phyloP scores from a whole-genome alignment of 1,140 invertebrate genomes.

The Drosophila biarmipes region DNA sequence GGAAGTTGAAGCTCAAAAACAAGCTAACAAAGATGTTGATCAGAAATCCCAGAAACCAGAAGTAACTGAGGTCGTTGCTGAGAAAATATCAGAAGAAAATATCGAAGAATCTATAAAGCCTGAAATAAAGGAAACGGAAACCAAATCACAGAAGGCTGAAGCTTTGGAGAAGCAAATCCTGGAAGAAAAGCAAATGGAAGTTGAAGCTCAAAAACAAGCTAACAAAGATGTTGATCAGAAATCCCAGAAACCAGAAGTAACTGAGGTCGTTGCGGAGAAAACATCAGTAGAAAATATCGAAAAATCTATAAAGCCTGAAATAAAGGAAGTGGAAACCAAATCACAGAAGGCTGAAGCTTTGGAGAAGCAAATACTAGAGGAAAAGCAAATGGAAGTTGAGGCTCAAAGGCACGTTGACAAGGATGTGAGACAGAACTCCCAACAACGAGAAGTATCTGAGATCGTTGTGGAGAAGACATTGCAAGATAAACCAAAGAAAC shows the following conservation, averaged over 20 bases:
- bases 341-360: constrained; percentile 46
- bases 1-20: background rate
- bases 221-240: constrained; percentile 9
- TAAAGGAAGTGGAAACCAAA: constrained; percentile 20
- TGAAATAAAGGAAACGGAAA: constrained; percentile 1
- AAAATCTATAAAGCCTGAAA: constrained; percentile 3
- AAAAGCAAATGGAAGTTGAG: constrained; percentile 23
- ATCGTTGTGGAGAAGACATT: background rate
- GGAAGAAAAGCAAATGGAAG: constrained; percentile 23
- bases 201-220: constrained; percentile 20
- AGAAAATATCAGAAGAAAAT: constrained; percentile 25
- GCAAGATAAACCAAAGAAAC: background rate
- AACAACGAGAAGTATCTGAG: constrained; percentile 5
- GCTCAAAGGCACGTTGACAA: constrained; percentile 32
- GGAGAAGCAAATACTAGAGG: constrained; percentile 39
- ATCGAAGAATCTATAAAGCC: constrained; percentile 1
- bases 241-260: constrained; percentile 46
- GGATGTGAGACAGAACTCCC: background rate
- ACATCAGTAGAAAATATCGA: constrained; percentile 18
- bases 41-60: constrained; percentile 33
- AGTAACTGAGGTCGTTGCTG: constrained; percentile 26
- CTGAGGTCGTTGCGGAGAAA: constrained; percentile 26
- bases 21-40: background rate
- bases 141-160: constrained; percentile 52
- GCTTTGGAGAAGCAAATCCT: constrained; percentile 30